A percentile compares a stretch with the other conserved stretches of the same genome.
These are phyloP conservation scores for Phaonia tiefii DNA, from an alignment of 2,888 invertebrate genomes.

Conservation along the genomic window DNA sequence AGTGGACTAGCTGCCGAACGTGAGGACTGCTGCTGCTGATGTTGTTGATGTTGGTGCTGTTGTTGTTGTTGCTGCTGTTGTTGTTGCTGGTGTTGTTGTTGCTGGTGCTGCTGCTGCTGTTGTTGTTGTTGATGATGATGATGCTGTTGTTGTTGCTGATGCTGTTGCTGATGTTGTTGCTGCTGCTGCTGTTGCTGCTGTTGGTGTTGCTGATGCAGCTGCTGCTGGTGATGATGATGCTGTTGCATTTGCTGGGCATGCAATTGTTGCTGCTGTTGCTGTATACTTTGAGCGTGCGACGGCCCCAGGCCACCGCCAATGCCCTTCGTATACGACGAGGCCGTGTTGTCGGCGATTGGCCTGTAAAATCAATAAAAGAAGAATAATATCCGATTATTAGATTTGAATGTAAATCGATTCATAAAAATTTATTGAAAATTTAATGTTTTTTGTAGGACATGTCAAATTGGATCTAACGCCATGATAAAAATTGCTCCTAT, in stretches of 20 bases:
- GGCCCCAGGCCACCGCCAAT: constrained; percentile 73
- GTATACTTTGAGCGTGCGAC: constrained; percentile 71
- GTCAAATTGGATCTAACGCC: no score
- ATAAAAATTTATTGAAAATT: background rate
- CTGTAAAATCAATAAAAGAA: constrained; percentile 78
- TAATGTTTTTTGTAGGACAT: no score
- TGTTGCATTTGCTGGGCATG: constrained; percentile 70
- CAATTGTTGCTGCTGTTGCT: constrained; percentile 73
- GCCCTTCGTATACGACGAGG: constrained; percentile 79
- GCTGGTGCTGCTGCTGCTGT: constrained; percentile 68
- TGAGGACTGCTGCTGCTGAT: constrained; percentile 74
- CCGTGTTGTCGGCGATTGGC: constrained; percentile 77
- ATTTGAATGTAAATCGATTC: constrained; percentile 71
- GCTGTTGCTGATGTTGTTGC: constrained; percentile 73
- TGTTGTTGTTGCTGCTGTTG: constrained; percentile 73
- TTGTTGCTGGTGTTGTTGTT: constrained; percentile 68
- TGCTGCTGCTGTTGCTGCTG: constrained; percentile 72
- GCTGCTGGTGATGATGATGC: constrained; percentile 72
- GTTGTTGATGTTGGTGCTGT: constrained; percentile 72
- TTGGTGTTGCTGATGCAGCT: constrained; percentile 69
- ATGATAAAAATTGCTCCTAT: no score
- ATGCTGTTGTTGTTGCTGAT: constrained; percentile 69
- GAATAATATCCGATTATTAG: constrained; percentile 77
- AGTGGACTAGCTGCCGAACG: constrained; percentile 80
- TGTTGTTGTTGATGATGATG: constrained; percentile 68